Evolutionary conservation across 2,113 vertebrate species (phyloP).

Genomic region (Carettochelys insculpta): DNA sequence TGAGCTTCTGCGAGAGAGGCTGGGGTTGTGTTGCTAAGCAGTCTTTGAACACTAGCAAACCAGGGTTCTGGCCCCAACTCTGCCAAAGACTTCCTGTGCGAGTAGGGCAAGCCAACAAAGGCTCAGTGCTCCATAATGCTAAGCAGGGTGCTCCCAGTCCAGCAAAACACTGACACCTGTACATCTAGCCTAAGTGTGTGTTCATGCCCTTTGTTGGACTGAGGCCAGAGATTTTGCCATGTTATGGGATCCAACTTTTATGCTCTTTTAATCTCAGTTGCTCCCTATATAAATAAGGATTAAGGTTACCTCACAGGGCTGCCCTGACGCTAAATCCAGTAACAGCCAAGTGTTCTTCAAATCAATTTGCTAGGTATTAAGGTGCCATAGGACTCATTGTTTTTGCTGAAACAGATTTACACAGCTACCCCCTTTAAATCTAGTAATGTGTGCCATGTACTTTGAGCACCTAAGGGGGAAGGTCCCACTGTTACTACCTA

Average conservation of each 20-base stretch:
- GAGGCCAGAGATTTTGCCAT: background rate
- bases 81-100: background rate
- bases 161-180: accelerated
- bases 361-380: too few species aligned
- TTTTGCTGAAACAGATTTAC: background rate
- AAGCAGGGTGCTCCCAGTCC: background rate
- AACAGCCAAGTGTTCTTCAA: too few species aligned
- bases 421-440: background rate
- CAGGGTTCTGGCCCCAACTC: background rate
- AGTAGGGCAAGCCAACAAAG: background rate
- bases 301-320: accelerated
- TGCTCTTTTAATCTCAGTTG: background rate
- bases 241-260: background rate
- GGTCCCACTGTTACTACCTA: background rate
- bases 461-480: background rate
- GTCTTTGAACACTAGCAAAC: background rate
- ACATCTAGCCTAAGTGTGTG: background rate
- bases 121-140: background rate
- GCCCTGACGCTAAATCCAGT: background rate
- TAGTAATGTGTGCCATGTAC: background rate
- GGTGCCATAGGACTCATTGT: too few species aligned
- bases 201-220: background rate
- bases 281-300: background rate
- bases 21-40: background rate
- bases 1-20: background rate